A percentile compares a stretch with the other conserved stretches of the same genome.
Conservation (phyloP, 2,113 vertebrate genomes). For the Heliornis fulica region DNA sequence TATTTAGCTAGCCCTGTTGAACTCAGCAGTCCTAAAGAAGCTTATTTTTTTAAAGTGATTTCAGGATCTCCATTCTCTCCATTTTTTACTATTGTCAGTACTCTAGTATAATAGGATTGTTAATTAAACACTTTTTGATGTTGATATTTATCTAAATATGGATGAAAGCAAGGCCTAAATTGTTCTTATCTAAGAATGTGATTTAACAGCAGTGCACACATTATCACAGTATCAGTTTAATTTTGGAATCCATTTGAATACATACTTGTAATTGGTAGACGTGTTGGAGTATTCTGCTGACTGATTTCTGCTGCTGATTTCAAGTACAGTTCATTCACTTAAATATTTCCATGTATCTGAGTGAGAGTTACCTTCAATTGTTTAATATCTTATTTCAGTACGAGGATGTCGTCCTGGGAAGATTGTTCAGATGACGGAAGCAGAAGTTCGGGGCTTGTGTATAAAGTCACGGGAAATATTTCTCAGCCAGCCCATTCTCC, state of each 20-base stretch:
- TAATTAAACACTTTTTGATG: neutral
- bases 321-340: neutral
- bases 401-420: conserved; percentile 95
- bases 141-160: neutral
- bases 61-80: neutral
- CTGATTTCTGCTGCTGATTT: no score
- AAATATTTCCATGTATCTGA: neutral
- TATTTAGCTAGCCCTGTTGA: neutral
- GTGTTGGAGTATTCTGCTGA: neutral
- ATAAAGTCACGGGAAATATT: conserved; percentile 97
- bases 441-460: conserved; percentile 92
- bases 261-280: neutral
- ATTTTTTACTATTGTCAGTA: neutral
- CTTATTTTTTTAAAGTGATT: neutral
- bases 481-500: conserved; percentile 93
- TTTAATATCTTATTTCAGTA: conserved; percentile 71
- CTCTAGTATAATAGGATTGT: neutral
- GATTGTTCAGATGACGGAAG: conserved; percentile 94
- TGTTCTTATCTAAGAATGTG: neutral
- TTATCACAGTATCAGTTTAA: neutral
- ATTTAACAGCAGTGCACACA: neutral
- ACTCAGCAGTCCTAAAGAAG: neutral
- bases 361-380: neutral
- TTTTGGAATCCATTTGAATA: neutral
- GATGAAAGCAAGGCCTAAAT: neutral